Evolutionary conservation across 2,888 invertebrate genomes (phyloP), one percentile per base, ranked within the genome.

Genomic region (Crematogaster levior): DNA sequence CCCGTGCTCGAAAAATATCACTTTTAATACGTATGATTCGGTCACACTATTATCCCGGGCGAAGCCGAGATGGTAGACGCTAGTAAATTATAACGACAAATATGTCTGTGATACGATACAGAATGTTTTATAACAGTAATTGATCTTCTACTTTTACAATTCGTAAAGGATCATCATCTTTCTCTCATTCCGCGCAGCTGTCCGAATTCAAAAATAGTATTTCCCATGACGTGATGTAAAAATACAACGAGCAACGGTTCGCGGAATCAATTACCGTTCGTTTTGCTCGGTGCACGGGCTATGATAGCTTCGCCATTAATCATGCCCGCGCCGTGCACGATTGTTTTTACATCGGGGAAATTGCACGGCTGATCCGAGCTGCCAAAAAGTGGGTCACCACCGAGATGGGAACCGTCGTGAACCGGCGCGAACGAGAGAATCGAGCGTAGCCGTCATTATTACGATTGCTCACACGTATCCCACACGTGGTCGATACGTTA

Each of bases 321-420:
- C 82, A 82, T 53, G 37, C 60, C 37, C 30, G 79, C 79, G 70
- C 51, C 53, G 82, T 58, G 56, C 70, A 30, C 63, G 70, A 80
- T 80, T 82, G 79, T 82, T 63, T 82, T 75, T 51, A 68, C 81
- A 63, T 51, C 65, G 43, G 46, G 34, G 65, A 81, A 81, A 81
- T 81, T 81, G 83, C 81, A 58, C 72, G 81, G 37, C 81, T 65
- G 65, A 80, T 70, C 30, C 77, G 70, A 72, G 77, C 56, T 63
- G 80, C 63, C 83, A 68, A 70, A 72, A 83, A 81, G 81, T 83
- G 58, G 83, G 83, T 83, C 81, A 73, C 21, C 81, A 46, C 53
- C 40, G 24, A n/a, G 40, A 65, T 66, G 61, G 10, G 60, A 24
- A 66, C 18, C 46, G 12, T 21, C 43, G 43, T 53, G 68, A 37